These are phyloP conservation scores for Oscheius sp. DNA, from an alignment of 1,140 invertebrate species.

Conservation along the genomic window DNA sequence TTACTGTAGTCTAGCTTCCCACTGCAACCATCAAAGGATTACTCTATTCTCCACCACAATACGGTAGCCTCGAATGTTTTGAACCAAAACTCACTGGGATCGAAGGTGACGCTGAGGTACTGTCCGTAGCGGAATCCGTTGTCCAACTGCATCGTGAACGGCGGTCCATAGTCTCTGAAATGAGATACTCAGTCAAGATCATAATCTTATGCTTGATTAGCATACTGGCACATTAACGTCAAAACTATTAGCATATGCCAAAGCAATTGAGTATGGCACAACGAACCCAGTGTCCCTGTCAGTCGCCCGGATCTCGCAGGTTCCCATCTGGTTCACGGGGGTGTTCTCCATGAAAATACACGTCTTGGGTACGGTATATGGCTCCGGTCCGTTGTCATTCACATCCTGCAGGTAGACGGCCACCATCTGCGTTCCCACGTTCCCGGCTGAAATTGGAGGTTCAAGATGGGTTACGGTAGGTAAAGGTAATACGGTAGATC, in stretches of 20 bases:
- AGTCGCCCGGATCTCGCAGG: constrained; percentile 53
- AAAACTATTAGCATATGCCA: neutral
- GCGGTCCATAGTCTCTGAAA: constrained; percentile 54
- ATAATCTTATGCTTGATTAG: neutral
- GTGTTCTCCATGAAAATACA: constrained; percentile 61
- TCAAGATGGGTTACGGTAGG: neutral
- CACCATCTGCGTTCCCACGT: constrained; percentile 54
- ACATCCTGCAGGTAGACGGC: constrained; percentile 59
- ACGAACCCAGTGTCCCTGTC: constrained; percentile 52
- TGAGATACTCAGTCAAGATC: neutral
- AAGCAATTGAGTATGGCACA: neutral
- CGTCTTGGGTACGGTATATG: constrained; percentile 52
- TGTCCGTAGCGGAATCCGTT: constrained; percentile 44
- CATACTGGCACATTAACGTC: no score
- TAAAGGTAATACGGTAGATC: neutral
- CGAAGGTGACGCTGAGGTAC: constrained; percentile 49
- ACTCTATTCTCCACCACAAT: constrained; percentile 5
- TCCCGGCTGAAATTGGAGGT: constrained; percentile 55
- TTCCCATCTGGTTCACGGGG: constrained; percentile 45
- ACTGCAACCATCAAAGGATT: constrained; percentile 13
- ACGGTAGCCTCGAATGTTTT: neutral
- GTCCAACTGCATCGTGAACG: constrained; percentile 53
- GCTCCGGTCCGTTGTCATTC: constrained; percentile 59
- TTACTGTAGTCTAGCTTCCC: no score
- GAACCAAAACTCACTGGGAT: constrained; percentile 27